Conservation (phyloP, 2,113 vertebrate species). For the Alethe diademata region DNA sequence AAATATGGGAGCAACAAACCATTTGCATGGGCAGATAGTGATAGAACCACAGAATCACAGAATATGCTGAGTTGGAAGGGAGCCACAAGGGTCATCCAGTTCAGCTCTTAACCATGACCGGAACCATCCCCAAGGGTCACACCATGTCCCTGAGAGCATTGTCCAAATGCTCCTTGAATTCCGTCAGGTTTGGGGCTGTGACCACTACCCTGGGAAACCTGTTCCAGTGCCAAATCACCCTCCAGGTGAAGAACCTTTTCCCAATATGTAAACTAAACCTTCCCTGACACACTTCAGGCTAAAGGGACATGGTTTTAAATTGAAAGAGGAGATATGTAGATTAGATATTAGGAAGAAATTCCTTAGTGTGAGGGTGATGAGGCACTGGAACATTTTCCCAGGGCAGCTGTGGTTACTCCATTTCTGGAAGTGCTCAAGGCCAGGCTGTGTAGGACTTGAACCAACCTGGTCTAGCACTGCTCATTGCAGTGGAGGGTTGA, state of each 20-base stretch:
- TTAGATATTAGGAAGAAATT: neutral
- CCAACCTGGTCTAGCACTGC: neutral
- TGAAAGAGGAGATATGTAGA: neutral
- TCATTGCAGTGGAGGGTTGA: neutral
- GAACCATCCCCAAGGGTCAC: too few relatives aligned
- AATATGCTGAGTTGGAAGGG: neutral
- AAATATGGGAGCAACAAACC: neutral
- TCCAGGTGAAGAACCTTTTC: neutral
- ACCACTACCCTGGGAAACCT: neutral
- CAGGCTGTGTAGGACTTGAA: neutral
- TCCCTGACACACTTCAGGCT: neutral
- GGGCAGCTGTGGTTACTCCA: neutral
- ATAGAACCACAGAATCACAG: neutral
- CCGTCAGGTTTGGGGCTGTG: neutral
- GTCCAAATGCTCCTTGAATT: neutral
- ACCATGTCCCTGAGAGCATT: neutral
- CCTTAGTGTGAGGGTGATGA: neutral
- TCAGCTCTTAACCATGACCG: neutral
- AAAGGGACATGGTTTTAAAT: neutral
- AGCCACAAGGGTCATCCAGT: neutral
- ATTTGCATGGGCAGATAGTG: neutral
- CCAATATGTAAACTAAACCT: neutral
- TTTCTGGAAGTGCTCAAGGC: neutral
- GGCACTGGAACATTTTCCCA: neutral
- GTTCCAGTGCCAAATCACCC: neutral